Evolutionary conservation across 1,140 invertebrate species (phyloP).

Genomic region (Drosophila cardini): DNA sequence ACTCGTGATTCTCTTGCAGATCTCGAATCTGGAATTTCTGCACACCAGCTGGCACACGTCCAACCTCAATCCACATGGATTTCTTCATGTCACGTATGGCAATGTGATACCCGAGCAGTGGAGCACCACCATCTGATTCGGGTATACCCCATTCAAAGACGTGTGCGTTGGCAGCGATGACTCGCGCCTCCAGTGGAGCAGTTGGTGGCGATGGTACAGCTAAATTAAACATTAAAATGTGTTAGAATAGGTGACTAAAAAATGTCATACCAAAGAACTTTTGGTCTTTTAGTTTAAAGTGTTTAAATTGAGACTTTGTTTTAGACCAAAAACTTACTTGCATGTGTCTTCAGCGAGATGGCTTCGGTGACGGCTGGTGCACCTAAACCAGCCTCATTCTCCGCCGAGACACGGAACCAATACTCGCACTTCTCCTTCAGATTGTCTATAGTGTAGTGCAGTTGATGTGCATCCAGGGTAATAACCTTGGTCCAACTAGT

Average conservation of each 20-base stretch:
- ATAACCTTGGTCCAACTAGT: conserved; percentile 95
- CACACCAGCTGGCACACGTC: conserved; percentile 91
- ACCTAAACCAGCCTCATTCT: conserved; percentile 95
- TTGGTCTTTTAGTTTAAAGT: neutral
- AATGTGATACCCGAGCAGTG: conserved; percentile 95
- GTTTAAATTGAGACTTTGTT: neutral
- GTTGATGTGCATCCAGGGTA: conserved; percentile 91
- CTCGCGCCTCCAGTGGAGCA: conserved; percentile 93
- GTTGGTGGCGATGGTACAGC: conserved; percentile 95
- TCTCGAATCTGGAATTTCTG: conserved; percentile 94
- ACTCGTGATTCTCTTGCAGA: conserved; percentile 94
- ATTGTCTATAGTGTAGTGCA: conserved; percentile 93
- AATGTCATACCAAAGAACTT: too few species aligned
- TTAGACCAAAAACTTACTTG: conserved; percentile 90
- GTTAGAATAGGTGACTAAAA: conserved; percentile 3
- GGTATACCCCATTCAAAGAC: conserved; percentile 97
- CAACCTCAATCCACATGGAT: conserved; percentile 98
- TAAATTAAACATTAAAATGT: conserved; percentile 80
- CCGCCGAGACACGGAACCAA: conserved; percentile 95
- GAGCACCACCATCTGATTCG: conserved; percentile 96
- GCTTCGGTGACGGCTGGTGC: conserved; percentile 91
- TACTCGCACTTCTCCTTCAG: conserved; percentile 95
- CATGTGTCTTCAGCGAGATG: conserved; percentile 95
- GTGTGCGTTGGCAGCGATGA: conserved; percentile 92
- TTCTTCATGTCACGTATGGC: conserved; percentile 95